Evolutionary conservation across 2,113 vertebrate species (phyloP).

Genomic region (Sialia sialis): DNA sequence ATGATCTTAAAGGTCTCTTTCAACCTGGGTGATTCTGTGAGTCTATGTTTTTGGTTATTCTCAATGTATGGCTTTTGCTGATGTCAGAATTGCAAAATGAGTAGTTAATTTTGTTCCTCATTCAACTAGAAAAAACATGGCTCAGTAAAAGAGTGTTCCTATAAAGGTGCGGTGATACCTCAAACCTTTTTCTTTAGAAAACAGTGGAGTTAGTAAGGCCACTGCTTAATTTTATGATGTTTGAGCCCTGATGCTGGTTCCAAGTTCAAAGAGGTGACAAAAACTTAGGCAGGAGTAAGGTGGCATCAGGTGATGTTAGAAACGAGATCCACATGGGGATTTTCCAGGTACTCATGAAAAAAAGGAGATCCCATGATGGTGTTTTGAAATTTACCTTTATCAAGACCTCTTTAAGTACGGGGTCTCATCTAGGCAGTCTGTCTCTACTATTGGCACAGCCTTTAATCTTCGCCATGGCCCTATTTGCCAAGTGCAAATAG

Average conservation of each 20-base stretch:
- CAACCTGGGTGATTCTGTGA: neutral
- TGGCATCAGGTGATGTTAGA: neutral
- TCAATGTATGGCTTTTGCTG: neutral
- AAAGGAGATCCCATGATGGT: neutral
- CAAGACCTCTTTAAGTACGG: neutral
- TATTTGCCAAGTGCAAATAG: neutral
- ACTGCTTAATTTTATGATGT: neutral
- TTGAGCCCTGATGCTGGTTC: neutral
- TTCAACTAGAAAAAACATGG: neutral
- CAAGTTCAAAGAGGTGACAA: neutral
- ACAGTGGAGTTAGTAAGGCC: neutral
- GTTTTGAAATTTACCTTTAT: neutral
- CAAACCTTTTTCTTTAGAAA: neutral
- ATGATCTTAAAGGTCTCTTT: neutral
- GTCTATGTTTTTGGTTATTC: neutral
- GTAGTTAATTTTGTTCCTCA: neutral
- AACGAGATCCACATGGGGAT: neutral
- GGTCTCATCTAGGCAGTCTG: neutral
- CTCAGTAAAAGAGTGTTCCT: neutral
- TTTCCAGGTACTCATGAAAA: neutral
- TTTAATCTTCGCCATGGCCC: neutral
- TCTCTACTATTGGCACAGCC: fast-evolving
- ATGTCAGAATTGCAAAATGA: neutral
- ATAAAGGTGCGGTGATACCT: neutral
- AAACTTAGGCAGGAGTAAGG: neutral